Evolutionary conservation across 2,113 vertebrate species (phyloP).

Genomic region (Bos taurus): ARS-UCD2.0 NC_037350.1:38431501-38432000

Average conservation of each 20-base stretch:
- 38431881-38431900: neutral
- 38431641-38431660: conserved; percentile 70
- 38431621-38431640: conserved; percentile 50
- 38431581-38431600: conserved; percentile 53
- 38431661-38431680: conserved; percentile 64
- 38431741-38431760: neutral
- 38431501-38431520: neutral
- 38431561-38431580: neutral
- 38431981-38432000: neutral
- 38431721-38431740: neutral
- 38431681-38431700: conserved; percentile 46
- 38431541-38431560: neutral
- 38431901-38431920: neutral
- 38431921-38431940: neutral
- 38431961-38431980: neutral
- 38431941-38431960: neutral
- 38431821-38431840: neutral
- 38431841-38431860: neutral
- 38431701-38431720: conserved; percentile 62
- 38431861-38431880: neutral
- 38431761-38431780: neutral
- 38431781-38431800: neutral
- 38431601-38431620: neutral
- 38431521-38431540: neutral
- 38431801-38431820: neutral